Evolutionary conservation across 2,888 invertebrate species (phyloP), one percentile per base, ranked within the genome.

Genomic region (Volucella inflata): DNA sequence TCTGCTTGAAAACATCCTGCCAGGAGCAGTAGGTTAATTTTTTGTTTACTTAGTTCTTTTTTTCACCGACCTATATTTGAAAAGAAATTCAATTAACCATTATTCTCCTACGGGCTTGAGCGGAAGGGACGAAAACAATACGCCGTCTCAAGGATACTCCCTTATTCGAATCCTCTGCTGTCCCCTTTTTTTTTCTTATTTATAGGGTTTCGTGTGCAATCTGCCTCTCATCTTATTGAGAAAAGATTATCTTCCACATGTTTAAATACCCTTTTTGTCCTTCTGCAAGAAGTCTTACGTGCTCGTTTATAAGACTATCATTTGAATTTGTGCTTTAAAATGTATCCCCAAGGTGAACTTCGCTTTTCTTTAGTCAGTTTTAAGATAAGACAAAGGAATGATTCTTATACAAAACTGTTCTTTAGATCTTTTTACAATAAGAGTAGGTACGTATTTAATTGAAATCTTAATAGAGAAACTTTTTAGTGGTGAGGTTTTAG

Each of bases 171-270:
- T 10, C 12, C 11, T 30, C 10, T 16, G 8, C 3, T 48, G 50
- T 36, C 30, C 14, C 16, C 10, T 11, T 11, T 6, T 48, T 64
- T 50, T 8, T 42, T 42, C 30, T n/a, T n/a, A 30, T 44, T 42
- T 64, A 6, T 11, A 11, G 11, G 17, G 11, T 17, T 55, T 38
- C 64, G 64, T 64, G 51, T 62, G 51, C 72, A 51, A 72, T 72
- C 72, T 62, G 74, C 14, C 17, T 55, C 55, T 38, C 53, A 74
- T 64, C 64, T 64, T 55, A 74, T 44, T 64, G 64, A 38, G 64
- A 46, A 64, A 74, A 64, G 72, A 55, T 74, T 55, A 55, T 64
- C 74, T 51, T 11, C 12, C 40, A 10, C 44, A 50, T 36, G 55
- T 64, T 46, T 36, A 46, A 50, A 21, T 74, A 55, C 6, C 57